Base-by-base conservation (phyloP, 1,140 invertebrate species). In the Pseudomyrmex dendroicus region DNA sequence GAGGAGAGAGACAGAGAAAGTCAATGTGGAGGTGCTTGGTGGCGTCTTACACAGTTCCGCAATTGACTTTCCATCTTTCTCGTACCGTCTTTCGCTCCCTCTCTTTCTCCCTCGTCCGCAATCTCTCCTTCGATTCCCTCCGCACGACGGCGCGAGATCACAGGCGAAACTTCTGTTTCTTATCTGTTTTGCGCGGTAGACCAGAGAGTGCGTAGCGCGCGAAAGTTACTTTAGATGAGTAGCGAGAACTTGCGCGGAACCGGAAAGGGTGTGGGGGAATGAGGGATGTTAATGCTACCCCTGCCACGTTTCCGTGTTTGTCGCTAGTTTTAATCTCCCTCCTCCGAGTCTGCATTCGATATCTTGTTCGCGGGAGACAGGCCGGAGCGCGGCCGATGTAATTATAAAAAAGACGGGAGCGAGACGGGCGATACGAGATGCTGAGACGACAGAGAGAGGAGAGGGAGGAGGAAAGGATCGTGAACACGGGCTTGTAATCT, bases 341-440 rank as follows among this genome's bases (percentile, higher is more conserved):
- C 35, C n/a, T 25, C 48, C 5, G 4, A 50, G 52, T 22, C 17
- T 61, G 56, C 25, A 80, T 89, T 82, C 80, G 84, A 77, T 78
- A 63, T 87, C 86, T 73, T 72, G 83, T 76, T 84, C 17, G 54
- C 44, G 61, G 44, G 67, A 44, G 76, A 78, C 61, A 66, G 44
- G 35, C 2, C 46, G 35, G 2, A 73, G 62, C 56, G 52, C 48
- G 70, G 52, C 22, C 59, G 64, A 89, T 66, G 88, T 89, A 89
- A 89, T 89, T 89, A 89, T 87, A 89, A 89, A 86, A 87, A 87
- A 67, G 88, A 89, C 86, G 72, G 66, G 85, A 76, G 74, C 62
- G 84, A 35, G 35, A 61, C 15, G 52, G 13, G 17, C 62, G 54
- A 46, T 56, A 35, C 74, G 74, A 35, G 35, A 22, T 66, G 57